Conservation (phyloP, 64 coral and sea anemone species). For the Trachythela sp. region DNA sequence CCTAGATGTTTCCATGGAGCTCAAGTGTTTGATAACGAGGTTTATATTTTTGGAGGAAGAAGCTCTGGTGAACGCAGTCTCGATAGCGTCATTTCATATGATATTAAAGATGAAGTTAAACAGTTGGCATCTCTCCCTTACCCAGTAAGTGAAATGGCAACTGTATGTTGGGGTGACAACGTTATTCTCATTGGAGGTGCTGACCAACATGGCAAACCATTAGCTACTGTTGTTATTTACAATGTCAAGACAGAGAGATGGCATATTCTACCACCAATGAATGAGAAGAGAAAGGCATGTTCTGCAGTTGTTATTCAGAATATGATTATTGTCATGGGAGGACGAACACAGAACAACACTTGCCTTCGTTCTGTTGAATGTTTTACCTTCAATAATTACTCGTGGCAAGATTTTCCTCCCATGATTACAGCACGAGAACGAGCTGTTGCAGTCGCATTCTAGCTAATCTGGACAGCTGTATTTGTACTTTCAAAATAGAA, state of each 20-base stretch:
- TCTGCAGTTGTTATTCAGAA: not conserved
- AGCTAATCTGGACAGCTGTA: no score
- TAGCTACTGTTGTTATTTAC: not conserved
- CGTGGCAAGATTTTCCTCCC: not conserved
- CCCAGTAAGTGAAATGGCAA: not conserved
- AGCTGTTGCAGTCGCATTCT: not conserved
- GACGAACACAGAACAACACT: not conserved
- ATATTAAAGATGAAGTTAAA: not conserved
- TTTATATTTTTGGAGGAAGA: not conserved
- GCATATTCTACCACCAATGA: not conserved
- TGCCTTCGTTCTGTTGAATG: not conserved
- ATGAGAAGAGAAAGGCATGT: not conserved
- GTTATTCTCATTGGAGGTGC: not conserved
- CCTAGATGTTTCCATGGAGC: not conserved
- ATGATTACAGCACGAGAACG: not conserved
- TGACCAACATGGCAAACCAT: not conserved
- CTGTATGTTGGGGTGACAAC: not conserved
- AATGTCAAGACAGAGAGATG: not conserved
- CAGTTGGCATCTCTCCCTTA: not conserved
- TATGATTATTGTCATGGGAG: not conserved
- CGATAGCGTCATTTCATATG: not conserved
- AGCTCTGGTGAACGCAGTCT: not conserved
- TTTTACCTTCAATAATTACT: not conserved
- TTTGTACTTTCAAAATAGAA: no score
- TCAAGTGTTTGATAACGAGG: not conserved